Percentiles rank a stretch among this genome's conserved stretches.
Conservation (phyloP, 2,797 vertebrate species). For the Phoeniculus purpureus region DNA sequence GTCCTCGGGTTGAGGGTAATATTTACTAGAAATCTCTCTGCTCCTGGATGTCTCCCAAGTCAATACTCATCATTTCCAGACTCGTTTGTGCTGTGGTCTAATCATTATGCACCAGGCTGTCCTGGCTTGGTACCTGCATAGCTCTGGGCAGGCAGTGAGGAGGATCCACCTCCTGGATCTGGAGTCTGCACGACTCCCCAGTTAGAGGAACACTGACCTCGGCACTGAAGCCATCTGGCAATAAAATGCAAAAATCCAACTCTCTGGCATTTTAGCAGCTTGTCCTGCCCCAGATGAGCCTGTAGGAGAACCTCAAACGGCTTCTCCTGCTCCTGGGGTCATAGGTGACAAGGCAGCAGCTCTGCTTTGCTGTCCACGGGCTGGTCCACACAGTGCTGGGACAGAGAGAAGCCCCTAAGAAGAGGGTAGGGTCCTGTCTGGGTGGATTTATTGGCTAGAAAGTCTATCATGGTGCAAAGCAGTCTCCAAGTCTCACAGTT, state of each 20-base stretch:
- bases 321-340: background rate
- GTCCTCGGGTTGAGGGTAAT: background rate
- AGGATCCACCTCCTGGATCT: background rate
- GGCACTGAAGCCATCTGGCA: background rate
- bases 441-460: background rate
- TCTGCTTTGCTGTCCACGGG: background rate
- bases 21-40: background rate
- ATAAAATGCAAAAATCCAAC: background rate
- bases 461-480: fast-evolving
- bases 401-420: background rate
- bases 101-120: background rate
- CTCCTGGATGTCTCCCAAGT: background rate
- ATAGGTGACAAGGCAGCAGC: background rate
- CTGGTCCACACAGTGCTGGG: background rate
- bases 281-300: background rate
- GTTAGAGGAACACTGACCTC: background rate
- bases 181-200: background rate
- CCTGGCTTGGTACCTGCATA: background rate
- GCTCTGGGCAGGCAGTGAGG: background rate
- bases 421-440: fast-evolving
- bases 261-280: fast-evolving
- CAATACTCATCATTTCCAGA: background rate
- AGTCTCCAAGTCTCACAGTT: fast-evolving
- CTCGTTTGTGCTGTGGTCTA: background rate
- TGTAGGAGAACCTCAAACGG: background rate